Evolutionary conservation across 2,888 invertebrate genomes (phyloP).

Genomic region (Polymixis lichenea): DNA sequence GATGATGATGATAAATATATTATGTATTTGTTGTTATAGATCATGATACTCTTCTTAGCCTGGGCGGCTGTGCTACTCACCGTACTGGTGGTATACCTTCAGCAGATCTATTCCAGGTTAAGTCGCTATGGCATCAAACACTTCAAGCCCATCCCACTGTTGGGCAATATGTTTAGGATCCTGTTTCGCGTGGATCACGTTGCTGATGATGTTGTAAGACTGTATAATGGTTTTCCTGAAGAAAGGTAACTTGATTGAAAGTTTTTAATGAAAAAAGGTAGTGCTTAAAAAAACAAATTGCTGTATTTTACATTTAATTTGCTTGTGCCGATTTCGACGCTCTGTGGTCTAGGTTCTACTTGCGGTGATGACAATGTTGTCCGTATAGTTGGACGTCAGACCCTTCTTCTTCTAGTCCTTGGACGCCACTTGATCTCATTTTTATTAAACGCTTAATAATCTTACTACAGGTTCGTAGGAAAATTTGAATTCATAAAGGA

Average conservation of each 20-base stretch:
- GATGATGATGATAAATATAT: background rate
- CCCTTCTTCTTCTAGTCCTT: background rate
- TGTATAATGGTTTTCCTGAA: conserved; percentile 72
- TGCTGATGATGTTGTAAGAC: conserved; percentile 59
- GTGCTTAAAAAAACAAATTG: background rate
- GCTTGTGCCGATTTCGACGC: no score
- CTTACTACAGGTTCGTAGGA: conserved; percentile 75
- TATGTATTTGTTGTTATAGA: conserved; percentile 32
- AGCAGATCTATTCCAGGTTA: conserved; percentile 71
- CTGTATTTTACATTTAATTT: background rate
- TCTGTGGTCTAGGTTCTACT: background rate
- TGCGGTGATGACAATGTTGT: background rate
- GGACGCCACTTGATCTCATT: background rate
- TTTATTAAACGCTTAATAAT: background rate
- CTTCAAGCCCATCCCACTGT: conserved; percentile 68
- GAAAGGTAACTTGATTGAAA: conserved; percentile 70
- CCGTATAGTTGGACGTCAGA: no score
- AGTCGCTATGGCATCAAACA: conserved; percentile 72
- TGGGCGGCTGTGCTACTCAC: conserved; percentile 69
- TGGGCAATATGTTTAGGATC: conserved; percentile 75
- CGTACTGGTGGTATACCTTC: conserved; percentile 68
- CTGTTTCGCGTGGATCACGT: conserved; percentile 65
- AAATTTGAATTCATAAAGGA: conserved; percentile 83
- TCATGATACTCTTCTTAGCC: conserved; percentile 70
- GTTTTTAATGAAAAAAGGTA: background rate